Evolutionary conservation across 2,888 invertebrate genomes (phyloP).

Genomic region (Tetragonisca angustula): DNA sequence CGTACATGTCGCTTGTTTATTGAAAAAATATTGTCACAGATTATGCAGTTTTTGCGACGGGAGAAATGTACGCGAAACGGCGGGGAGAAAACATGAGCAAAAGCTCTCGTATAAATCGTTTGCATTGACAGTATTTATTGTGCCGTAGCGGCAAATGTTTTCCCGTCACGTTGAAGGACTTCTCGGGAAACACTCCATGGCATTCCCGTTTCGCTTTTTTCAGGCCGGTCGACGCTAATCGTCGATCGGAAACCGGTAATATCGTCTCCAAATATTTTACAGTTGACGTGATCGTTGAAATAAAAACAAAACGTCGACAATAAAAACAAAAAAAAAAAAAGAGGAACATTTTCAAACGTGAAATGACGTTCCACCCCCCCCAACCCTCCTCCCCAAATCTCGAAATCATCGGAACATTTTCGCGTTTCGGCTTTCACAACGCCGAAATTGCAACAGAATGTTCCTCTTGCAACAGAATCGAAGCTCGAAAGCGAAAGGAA

Average conservation of each 20-base stretch:
- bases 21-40: constrained; percentile 27
- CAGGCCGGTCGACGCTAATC: constrained; percentile 27
- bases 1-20: background rate
- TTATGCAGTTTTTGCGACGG: constrained; percentile 6
- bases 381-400: background rate
- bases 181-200: constrained; percentile 48
- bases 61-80: constrained; percentile 7
- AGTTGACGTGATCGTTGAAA: background rate
- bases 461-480: background rate
- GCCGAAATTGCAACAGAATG: background rate
- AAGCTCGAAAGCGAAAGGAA: background rate
- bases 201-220: constrained; percentile 40
- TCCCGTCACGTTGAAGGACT: constrained; percentile 55
- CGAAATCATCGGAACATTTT: background rate
- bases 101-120: constrained; percentile 60
- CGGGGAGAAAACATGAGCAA: constrained; percentile 34
- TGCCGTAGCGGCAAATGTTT: constrained; percentile 53
- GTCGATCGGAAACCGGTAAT: constrained; percentile 44
- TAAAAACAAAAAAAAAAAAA: background rate
- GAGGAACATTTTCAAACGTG: background rate
- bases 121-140: constrained; percentile 63
- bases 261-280: constrained; percentile 41
- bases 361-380: background rate
- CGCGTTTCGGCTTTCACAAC: background rate
- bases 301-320: too few relatives aligned